phyloP scores from a whole-genome alignment of 1,140 invertebrate genomes.

The Eriosoma lanigerum region DNA sequence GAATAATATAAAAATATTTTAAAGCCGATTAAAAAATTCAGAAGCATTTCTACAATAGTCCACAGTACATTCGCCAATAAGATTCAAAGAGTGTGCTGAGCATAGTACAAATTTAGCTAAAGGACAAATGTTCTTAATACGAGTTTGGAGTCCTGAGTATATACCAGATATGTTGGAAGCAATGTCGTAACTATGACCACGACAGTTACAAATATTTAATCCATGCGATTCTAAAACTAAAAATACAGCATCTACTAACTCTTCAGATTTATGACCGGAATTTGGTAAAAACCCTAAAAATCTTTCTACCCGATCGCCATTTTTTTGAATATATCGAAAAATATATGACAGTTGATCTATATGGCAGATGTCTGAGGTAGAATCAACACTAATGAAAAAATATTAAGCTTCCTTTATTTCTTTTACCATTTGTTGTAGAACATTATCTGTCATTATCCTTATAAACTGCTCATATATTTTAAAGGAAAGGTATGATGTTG shows the following conservation, averaged over 20 bases:
- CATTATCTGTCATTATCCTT: conserved; percentile 53
- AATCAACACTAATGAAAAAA: conserved; percentile 56
- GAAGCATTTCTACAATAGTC: conserved; percentile 55
- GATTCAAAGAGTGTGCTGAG: conserved; percentile 57
- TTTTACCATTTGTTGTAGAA: conserved; percentile 53
- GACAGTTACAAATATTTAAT: conserved; percentile 52
- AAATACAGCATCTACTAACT: conserved; percentile 39
- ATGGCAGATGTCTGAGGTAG: conserved; percentile 34
- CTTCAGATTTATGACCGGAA: conserved; percentile 39
- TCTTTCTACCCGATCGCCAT: conserved; percentile 33
- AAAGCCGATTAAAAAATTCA: conserved; percentile 55
- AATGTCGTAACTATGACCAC: conserved; percentile 56
- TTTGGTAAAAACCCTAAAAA: conserved; percentile 38
- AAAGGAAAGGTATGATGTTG: conserved; percentile 53
- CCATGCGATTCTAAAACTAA: conserved; percentile 30
- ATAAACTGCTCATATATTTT: conserved; percentile 54
- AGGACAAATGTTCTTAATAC: conserved; percentile 52
- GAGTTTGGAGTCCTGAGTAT: conserved; percentile 33
- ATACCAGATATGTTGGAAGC: conserved; percentile 52
- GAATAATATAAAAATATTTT: conserved; percentile 56
- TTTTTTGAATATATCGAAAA: conserved; percentile 51
- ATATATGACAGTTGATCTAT: conserved; percentile 49
- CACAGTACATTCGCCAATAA: conserved; percentile 56
- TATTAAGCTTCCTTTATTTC: conserved; percentile 58
- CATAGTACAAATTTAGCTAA: conserved; percentile 55